Percentiles rank a stretch among this genome's conserved stretches.
Evolutionary conservation across 2,113 vertebrate genomes (phyloP).

Genomic region (Erinaceus europaeus): DNA sequence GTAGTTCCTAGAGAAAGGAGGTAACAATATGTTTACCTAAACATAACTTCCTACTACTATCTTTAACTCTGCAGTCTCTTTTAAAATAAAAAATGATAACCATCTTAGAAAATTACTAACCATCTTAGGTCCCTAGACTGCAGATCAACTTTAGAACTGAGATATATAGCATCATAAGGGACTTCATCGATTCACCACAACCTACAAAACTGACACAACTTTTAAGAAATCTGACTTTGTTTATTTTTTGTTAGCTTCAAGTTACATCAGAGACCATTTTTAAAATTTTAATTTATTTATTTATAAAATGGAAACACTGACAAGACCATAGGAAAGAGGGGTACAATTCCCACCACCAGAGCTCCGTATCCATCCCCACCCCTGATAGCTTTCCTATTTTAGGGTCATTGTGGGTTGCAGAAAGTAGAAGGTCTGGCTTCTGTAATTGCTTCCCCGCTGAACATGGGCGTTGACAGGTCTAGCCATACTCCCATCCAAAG

Average conservation of each 20-base stretch:
- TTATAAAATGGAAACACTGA: no score
- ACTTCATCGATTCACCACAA: rapidly evolving
- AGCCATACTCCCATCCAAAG: neutral
- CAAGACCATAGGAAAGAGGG: no score
- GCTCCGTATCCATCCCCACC: no score
- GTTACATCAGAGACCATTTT: neutral
- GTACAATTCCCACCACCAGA: no score
- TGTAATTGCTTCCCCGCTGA: no score
- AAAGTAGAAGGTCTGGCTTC: no score
- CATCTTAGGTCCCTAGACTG: neutral
- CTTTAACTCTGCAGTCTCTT: neutral
- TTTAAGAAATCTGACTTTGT: neutral
- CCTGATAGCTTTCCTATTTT: no score
- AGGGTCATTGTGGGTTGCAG: no score
- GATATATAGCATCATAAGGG: rapidly evolving
- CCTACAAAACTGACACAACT: neutral
- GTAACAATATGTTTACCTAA: neutral
- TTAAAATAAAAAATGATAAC: neutral
- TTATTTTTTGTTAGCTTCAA: neutral
- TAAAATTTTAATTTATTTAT: no score
- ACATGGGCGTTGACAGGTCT: no score
- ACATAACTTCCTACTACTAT: neutral
- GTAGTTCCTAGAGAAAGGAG: constrained; percentile 88
- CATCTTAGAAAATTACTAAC: neutral
- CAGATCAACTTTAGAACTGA: neutral